Percentiles rank a stretch among this genome's conserved stretches.
phyloP scores from a whole-genome alignment of 2,888 invertebrate genomes.

The Macropis europaea region DNA sequence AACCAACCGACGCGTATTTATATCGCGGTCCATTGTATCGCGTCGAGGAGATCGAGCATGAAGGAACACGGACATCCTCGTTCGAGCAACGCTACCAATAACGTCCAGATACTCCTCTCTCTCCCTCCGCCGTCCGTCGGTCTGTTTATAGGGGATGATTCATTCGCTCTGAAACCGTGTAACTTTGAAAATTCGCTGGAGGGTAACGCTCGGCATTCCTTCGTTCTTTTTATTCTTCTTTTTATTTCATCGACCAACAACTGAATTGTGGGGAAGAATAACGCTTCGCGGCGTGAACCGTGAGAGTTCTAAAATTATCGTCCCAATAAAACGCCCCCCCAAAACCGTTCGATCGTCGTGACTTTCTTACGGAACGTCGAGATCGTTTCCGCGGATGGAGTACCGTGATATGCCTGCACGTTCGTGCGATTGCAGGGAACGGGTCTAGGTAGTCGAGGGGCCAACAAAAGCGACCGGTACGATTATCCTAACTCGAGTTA shows the following conservation, averaged over 20 bases:
- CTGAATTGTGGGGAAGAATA: not conserved
- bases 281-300: not conserved
- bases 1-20: conserved; percentile 18
- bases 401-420: conserved; percentile 28
- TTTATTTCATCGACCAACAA: too few relatives aligned
- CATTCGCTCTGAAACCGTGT: conserved; percentile 2
- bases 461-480: too few relatives aligned
- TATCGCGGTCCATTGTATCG: conserved; percentile 9
- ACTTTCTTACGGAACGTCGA: too few relatives aligned
- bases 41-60: not conserved
- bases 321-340: too few relatives aligned
- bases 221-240: not conserved
- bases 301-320: conserved; percentile 3
- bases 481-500: conserved; percentile 23
- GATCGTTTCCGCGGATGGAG: conserved; percentile 31
- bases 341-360: too few relatives aligned
- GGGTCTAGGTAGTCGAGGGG: conserved; percentile 23
- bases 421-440: conserved; percentile 15
- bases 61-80: conserved; percentile 8
- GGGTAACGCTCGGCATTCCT: too few relatives aligned
- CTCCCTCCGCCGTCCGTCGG: too few relatives aligned
- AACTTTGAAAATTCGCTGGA: too few relatives aligned
- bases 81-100: too few relatives aligned
- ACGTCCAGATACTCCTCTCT: too few relatives aligned
- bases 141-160: conserved; percentile 17